Conservation (phyloP, 2,888 invertebrate species). For the Apeira syringaria region DNA sequence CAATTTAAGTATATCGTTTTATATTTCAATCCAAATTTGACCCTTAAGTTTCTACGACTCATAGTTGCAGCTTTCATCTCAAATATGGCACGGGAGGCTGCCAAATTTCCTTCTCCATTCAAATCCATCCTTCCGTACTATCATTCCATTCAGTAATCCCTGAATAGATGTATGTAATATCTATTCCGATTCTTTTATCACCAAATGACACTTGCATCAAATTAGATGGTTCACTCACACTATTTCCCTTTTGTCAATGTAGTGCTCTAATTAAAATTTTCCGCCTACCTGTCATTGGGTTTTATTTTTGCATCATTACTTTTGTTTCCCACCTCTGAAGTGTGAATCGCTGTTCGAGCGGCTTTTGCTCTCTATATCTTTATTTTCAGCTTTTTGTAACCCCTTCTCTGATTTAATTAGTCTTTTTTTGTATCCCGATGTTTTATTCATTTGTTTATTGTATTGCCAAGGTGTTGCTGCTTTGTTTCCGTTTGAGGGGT, state of each 20-base stretch:
- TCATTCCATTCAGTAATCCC: conserved; percentile 56
- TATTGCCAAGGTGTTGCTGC: conserved; percentile 18
- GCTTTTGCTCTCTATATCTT: conserved; percentile 44
- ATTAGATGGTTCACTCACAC: conserved; percentile 71
- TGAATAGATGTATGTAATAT: conserved; percentile 40
- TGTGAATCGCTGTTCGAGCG: conserved; percentile 65
- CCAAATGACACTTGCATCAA: conserved; percentile 66
- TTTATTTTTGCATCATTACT: conserved; percentile 55
- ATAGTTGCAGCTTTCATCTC: conserved; percentile 33
- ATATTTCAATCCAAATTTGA: too few relatives aligned
- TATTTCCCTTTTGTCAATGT: conserved; percentile 59
- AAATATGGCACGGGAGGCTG: conserved; percentile 22
- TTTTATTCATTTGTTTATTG: conserved; percentile 32
- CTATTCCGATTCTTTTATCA: conserved; percentile 50
- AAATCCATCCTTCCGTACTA: conserved; percentile 56
- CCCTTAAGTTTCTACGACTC: conserved; percentile 8
- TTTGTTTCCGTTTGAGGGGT: conserved; percentile 8
- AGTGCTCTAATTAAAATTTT: conserved; percentile 80
- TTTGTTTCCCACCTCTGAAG: conserved; percentile 79
- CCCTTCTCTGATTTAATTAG: conserved; percentile 62
- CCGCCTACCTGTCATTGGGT: conserved; percentile 52
- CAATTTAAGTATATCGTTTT: too few relatives aligned
- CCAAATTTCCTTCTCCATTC: conserved; percentile 48
- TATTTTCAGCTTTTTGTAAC: conserved; percentile 46
- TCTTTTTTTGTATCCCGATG: conserved; percentile 34